phyloP scores from a whole-genome alignment of 2,797 vertebrate species.

The Melanotaenia pygmaea region DNA sequence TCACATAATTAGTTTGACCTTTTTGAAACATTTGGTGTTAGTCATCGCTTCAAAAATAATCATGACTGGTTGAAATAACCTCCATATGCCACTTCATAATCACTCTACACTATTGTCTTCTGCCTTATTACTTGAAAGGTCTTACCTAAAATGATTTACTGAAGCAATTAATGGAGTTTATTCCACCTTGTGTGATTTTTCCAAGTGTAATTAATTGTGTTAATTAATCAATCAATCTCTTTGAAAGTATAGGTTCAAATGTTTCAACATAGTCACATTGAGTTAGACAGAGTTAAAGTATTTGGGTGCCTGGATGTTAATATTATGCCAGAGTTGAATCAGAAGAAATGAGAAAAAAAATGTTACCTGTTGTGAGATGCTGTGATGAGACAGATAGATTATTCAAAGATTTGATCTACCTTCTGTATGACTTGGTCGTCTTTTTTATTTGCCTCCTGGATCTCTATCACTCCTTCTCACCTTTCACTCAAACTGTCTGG shows the following conservation, averaged over 20 bases:
- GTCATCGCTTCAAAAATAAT: slow-evolving; percentile 71
- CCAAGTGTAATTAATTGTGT: slow-evolving; percentile 66
- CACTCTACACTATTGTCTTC: slow-evolving; percentile 73
- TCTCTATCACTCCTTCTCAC: slow-evolving; percentile 55
- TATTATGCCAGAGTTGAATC: slow-evolving; percentile 27
- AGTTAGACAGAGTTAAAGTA: slow-evolving; percentile 1
- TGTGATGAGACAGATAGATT: slow-evolving; percentile 46
- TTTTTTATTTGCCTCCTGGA: slow-evolving; percentile 51
- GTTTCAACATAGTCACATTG: slow-evolving; percentile 9
- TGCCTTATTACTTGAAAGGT: slow-evolving; percentile 54
- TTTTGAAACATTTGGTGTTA: slow-evolving; percentile 67
- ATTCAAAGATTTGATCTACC: slow-evolving; percentile 50
- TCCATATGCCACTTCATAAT: slow-evolving; percentile 68
- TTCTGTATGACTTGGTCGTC: slow-evolving; percentile 38
- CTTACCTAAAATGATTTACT: slow-evolving; percentile 72
- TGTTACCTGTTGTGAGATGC: slow-evolving; percentile 67
- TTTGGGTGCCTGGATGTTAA: slow-evolving; percentile 13
- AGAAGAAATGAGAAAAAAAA: slow-evolving; percentile 15
- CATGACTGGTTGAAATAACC: slow-evolving; percentile 63
- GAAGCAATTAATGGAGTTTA: slow-evolving; percentile 75
- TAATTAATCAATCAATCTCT: slow-evolving; percentile 69
- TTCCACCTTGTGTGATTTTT: slow-evolving; percentile 68
- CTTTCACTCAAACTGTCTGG: slow-evolving; percentile 51
- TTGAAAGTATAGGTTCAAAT: slow-evolving; percentile 37
- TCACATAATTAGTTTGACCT: slow-evolving; percentile 82